A percentile compares a stretch with the other conserved stretches of the same genome.
Evolutionary conservation across 2,113 vertebrate species (phyloP).

Genomic region (Pao palembangensis): DNA sequence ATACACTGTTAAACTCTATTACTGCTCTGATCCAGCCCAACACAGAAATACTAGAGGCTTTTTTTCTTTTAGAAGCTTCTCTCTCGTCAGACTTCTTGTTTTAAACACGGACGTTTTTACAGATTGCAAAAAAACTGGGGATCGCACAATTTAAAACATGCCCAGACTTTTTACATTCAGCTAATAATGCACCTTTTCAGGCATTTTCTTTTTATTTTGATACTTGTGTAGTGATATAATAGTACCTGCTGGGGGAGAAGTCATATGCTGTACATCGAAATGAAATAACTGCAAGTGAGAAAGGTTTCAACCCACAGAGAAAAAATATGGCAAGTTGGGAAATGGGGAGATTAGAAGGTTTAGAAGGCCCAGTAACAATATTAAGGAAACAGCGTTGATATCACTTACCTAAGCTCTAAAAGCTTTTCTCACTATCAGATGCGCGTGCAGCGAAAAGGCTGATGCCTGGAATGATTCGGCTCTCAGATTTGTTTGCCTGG

Average conservation of each 20-base stretch:
- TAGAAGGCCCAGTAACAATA: conserved; percentile 40
- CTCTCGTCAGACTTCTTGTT: background rate
- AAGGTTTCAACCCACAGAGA: conserved; percentile 13
- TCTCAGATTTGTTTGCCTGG: too few relatives aligned
- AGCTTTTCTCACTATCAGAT: conserved; percentile 62
- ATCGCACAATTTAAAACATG: too few relatives aligned
- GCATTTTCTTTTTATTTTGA: conserved; percentile 8
- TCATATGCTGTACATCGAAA: conserved; percentile 28
- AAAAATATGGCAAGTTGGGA: conserved; percentile 12
- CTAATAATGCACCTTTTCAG: conserved; percentile 5
- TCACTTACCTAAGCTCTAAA: conserved; percentile 65
- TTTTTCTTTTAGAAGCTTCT: background rate
- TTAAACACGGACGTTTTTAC: background rate
- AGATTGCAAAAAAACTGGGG: too few relatives aligned
- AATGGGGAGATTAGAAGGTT: conserved; percentile 29
- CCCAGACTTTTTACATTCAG: conserved; percentile 22
- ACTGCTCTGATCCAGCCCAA: conserved; percentile 22
- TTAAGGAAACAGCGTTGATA: conserved; percentile 49
- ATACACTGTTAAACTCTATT: conserved; percentile 24
- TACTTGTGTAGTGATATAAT: conserved; percentile 20
- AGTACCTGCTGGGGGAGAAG: conserved; percentile 4
- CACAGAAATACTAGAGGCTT: conserved; percentile 35
- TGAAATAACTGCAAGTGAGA: conserved; percentile 23
- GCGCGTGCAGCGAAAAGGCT: conserved; percentile 55
- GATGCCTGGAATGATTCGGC: conserved; percentile 61